phyloP scores from a whole-genome alignment of 2,113 vertebrate species.

The Anguilla japonica region DNA sequence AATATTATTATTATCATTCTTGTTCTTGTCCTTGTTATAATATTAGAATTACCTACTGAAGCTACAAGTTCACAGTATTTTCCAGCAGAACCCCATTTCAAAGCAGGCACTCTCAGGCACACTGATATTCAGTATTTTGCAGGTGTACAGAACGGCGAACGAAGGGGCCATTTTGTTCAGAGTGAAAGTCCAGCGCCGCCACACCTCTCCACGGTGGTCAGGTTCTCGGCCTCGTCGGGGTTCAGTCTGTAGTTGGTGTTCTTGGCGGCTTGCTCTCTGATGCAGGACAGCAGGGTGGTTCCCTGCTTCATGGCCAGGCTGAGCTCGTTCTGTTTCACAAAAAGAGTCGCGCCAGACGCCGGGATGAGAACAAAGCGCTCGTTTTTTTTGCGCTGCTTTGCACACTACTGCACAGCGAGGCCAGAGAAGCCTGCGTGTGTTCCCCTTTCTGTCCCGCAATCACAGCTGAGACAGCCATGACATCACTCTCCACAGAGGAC shows the following conservation, averaged over 20 bases:
- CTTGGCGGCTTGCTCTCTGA: conserved; percentile 81
- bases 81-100: neutral
- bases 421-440: too few relatives aligned
- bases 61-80: neutral
- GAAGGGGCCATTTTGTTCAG: neutral
- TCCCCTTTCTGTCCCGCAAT: too few relatives aligned
- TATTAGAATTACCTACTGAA: neutral
- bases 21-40: too few relatives aligned
- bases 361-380: neutral
- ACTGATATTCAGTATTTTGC: neutral
- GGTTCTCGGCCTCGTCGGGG: conserved; percentile 85
- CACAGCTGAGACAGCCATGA: too few relatives aligned
- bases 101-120: neutral
- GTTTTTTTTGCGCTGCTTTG: too few relatives aligned
- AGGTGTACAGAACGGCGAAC: neutral
- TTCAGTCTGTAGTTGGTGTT: conserved; percentile 76
- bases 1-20: too few relatives aligned
- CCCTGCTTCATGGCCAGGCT: conserved; percentile 86
- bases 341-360: conserved; percentile 6
- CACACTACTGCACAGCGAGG: too few relatives aligned
- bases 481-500: too few relatives aligned
- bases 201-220: conserved; percentile 87
- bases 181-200: conserved; percentile 2
- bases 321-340: conserved; percentile 77
- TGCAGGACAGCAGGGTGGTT: conserved; percentile 79